phyloP scores from a whole-genome alignment of 2,113 vertebrate species.

The Clupea harengus region DNA sequence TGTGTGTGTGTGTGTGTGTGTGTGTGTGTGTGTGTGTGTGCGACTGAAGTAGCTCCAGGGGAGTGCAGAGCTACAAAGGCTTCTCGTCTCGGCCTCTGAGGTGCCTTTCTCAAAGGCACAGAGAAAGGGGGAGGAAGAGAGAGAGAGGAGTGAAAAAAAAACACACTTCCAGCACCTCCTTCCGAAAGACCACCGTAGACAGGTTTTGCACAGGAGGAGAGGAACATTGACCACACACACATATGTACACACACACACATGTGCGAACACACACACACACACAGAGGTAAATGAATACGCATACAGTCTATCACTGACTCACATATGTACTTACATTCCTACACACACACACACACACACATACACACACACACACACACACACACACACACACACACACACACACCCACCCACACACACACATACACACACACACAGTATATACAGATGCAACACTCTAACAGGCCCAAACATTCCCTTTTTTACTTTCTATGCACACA shows the following conservation, averaged over 20 bases:
- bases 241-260: background rate
- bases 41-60: background rate
- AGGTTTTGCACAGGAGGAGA: background rate
- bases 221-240: background rate
- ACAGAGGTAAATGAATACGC: too few relatives aligned
- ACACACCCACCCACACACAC: too few relatives aligned
- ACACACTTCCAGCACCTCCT: background rate
- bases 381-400: too few relatives aligned
- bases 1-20: background rate
- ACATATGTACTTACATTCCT: background rate
- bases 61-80: background rate
- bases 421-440: background rate
- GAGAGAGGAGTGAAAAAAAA: background rate
- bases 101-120: background rate
- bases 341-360: background rate
- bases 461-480: too few relatives aligned
- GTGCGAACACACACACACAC: too few relatives aligned
- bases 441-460: too few relatives aligned
- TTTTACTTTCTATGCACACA: background rate
- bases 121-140: background rate
- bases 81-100: background rate
- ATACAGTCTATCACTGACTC: background rate
- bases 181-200: background rate
- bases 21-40: background rate
- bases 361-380: too few relatives aligned